Evolutionary conservation across 1,140 invertebrate genomes (phyloP), one percentile per base, ranked within the genome.

Genomic region (Micrasema longulum): DNA sequence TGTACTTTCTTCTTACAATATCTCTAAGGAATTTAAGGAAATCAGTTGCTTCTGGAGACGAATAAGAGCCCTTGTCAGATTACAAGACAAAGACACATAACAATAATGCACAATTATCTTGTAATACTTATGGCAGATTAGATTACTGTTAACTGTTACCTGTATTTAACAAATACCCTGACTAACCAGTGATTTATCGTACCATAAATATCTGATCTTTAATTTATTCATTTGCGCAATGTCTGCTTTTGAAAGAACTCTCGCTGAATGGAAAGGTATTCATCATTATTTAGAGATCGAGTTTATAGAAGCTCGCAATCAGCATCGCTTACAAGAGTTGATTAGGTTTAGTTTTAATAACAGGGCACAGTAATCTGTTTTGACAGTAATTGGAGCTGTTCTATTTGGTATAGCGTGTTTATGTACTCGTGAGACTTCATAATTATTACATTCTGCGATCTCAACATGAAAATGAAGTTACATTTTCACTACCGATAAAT

Each of bases 361-460:
- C 55, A 60, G 55, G 35, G 55, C 55, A 20, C 16, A 7, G 36
- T 60, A 60, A 60, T 43, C 36, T 60, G 35, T 43, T 60, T 60
- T 60, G 55, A 60, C 55, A 60, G 55, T 60, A 60, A 60, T 60
- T 60, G 55, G 55, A 38, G 55, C 20, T 60, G 55, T 38, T 41
- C 35, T 60, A 60, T 60, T 60, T 60, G 55, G 36, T 20, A 36
- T 60, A 12, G 31, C 36, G 36, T 41, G 55, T 60, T 60, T 60
- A 41, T 60, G 16, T 60, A 7, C 31, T 23, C 16, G 53, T 38
- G 36, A 3, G 11, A 1, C 10, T 2, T 10, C 20, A 38, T 35
- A 60, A 60, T 43, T 41, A 60, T 53, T 53, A 18, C 22, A 38
- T 60, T 7, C 35, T 31, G 55, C 18, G 35, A 60, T 60, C n/a